These are phyloP conservation scores for Ormia ochracea DNA, from an alignment of 2,888 invertebrate genomes.

Conservation along the genomic window DNA sequence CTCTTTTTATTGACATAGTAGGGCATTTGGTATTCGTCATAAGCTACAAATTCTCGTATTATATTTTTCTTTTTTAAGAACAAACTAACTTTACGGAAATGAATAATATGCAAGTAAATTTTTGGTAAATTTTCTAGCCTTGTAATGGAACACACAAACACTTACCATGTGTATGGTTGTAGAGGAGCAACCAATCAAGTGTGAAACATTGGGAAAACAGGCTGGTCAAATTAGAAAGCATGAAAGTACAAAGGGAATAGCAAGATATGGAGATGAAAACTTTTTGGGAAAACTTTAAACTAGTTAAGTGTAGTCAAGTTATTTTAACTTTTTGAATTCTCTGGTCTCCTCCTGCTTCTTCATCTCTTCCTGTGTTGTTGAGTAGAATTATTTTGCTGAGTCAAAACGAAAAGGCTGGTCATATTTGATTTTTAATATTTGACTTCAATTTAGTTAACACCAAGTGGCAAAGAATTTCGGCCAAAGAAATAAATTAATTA, in stretches of 20 bases:
- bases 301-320: constrained; percentile 55
- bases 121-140: constrained; percentile 45
- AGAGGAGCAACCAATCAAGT: constrained; percentile 70
- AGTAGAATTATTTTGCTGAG: constrained; percentile 40
- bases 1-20: not conserved
- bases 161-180: constrained; percentile 37
- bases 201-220: constrained; percentile 62
- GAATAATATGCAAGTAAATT: constrained; percentile 59
- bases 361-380: not conserved
- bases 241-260: constrained; percentile 37
- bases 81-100: constrained; percentile 13
- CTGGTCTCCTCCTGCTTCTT: not conserved
- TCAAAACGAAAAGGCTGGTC: constrained; percentile 53
- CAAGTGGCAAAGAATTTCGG: constrained; percentile 36
- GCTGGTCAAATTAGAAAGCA: constrained; percentile 42
- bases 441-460: constrained; percentile 2
- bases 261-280: constrained; percentile 29
- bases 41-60: not conserved
- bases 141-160: constrained; percentile 9
- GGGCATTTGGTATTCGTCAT: not conserved
- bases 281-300: constrained; percentile 46
- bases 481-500: constrained; percentile 58
- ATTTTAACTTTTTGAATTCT: constrained; percentile 47
- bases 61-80: not conserved
- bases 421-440: constrained; percentile 5